Base-by-base conservation (phyloP, 2,113 vertebrate species). In the Nothobranchius furzeri region DNA sequence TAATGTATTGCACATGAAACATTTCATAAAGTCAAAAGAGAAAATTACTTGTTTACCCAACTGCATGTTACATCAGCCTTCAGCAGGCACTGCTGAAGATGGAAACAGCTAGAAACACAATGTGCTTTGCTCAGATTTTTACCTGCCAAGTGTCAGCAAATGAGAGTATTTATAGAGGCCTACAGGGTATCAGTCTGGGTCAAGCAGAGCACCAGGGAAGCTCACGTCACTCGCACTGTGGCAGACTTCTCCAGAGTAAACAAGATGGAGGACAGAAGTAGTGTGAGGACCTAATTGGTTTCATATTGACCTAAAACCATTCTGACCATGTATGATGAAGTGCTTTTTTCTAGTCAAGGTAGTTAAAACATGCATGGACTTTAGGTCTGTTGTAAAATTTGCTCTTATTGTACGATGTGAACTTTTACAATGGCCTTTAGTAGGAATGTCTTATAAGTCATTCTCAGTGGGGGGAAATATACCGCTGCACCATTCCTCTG, bases 1-100 rank as follows among this genome's bases (percentile, higher is more conserved):
- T 60, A 85, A 79, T 87, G 87, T 37, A 30, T 1, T 46, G 56
- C 40, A 60, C 68, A 76, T 86, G 81, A 74, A 75, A 81, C 88
- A 64, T 76, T 46, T 73, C 37, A 36, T 5, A 59, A 67, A 48
- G 70, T 50, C 14, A 30, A 14, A 12, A 30, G n/a, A 15, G 35
- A 42, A 37, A 36, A 51, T 15, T 3, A 49, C n/a, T 46, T 0
- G 8, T 24, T 42, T 0, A 10, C 37, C 9, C 6, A 47, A 52
- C 7, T 20, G 45, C 13, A 7, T 11, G 14, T 53, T 14, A 0
- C 17, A 1, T 15, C 12, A 12, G 10, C 36, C 12, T 50, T n/a
- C 11, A 11, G 57, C 37, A 25, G 37, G 0, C 5, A 17, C 12
- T 8, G 0, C 12, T 35, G 14, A 15, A 2, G 11, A 15, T 6